A percentile compares a stretch with the other conserved stretches of the same genome.
Evolutionary conservation across 2,797 vertebrate genomes (phyloP).

Genomic region (Morus bassanus): DNA sequence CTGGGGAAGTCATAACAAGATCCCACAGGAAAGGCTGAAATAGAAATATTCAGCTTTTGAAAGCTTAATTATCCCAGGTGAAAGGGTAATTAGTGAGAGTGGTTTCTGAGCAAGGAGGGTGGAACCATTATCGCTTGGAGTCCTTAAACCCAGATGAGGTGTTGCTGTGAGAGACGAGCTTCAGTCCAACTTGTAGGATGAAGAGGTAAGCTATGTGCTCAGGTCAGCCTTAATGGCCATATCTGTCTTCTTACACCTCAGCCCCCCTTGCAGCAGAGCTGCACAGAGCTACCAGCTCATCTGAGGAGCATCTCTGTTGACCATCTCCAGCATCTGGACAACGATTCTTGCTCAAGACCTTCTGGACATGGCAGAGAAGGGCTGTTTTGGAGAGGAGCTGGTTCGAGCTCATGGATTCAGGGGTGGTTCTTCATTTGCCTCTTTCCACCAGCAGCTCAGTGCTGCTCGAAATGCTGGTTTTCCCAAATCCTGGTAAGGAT

Average conservation of each 20-base stretch:
- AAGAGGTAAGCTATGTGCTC: background rate
- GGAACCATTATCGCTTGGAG: background rate
- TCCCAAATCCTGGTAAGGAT: background rate
- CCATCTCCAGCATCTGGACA: background rate
- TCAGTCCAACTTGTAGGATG: background rate
- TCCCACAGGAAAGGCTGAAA: background rate
- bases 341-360: background rate
- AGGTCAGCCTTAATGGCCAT: rapidly evolving
- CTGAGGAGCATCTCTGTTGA: background rate
- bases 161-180: background rate
- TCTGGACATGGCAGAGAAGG: background rate
- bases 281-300: background rate
- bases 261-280: background rate
- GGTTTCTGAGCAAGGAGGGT: background rate
- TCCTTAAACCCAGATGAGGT: background rate
- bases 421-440: background rate
- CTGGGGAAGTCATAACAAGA: background rate
- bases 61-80: background rate
- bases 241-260: background rate
- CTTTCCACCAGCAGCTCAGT: background rate
- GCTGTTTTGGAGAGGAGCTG: background rate
- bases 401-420: background rate
- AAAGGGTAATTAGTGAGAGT: background rate
- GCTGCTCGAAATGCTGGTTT: background rate
- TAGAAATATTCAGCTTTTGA: background rate